These are phyloP conservation scores for Axis porcinus DNA, from an alignment of 2,113 vertebrate genomes.

Conservation along the genomic window DNA sequence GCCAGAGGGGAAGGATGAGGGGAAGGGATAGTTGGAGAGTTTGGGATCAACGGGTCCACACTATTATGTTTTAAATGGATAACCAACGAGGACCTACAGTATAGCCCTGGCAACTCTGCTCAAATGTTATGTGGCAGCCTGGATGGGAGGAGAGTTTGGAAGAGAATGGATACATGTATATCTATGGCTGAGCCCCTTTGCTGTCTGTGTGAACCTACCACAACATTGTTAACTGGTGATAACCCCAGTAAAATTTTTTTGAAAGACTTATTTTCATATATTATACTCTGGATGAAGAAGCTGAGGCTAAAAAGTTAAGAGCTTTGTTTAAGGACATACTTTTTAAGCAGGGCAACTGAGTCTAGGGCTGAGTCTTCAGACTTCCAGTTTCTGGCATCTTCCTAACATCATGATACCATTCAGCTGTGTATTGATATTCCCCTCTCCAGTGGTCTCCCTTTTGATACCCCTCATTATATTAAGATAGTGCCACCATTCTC, in stretches of 20 bases:
- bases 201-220: background rate
- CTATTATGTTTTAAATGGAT: background rate
- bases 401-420: background rate
- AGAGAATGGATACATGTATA: background rate
- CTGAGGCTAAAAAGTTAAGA: background rate
- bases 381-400: background rate
- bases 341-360: background rate
- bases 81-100: background rate
- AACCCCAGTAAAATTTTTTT: background rate
- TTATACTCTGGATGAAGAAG: constrained; percentile 15
- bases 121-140: background rate
- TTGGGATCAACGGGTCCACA: background rate
- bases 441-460: background rate
- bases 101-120: background rate
- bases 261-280: background rate
- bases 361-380: background rate
- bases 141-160: background rate
- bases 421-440: background rate
- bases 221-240: background rate
- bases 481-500: background rate
- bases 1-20: background rate
- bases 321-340: background rate
- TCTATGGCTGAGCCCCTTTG: background rate
- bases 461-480: background rate
- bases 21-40: background rate